phyloP scores from a whole-genome alignment of 2,888 invertebrate species.

The Zonitis immaculata region DNA sequence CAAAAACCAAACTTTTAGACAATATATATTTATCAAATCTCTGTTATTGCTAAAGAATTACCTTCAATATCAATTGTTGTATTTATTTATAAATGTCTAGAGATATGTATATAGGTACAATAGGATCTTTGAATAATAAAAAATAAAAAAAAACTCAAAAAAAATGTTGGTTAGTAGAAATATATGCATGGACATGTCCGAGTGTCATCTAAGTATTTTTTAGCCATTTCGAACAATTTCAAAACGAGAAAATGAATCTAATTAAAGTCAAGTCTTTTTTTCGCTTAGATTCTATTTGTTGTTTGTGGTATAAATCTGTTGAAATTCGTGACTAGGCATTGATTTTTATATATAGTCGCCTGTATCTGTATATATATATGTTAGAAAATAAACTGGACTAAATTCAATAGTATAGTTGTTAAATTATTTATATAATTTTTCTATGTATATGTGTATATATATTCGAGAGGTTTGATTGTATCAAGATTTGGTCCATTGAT shows the following conservation, averaged over 20 bases:
- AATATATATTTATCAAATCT: conserved; percentile 11
- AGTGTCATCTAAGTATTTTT: conserved; percentile 18
- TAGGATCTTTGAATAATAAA: conserved; percentile 6
- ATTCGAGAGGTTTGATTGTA: conserved; percentile 1
- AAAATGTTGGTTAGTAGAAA: conserved; percentile 5
- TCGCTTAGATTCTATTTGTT: background rate
- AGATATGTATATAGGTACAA: no score
- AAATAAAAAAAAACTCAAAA: no score
- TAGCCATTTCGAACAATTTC: conserved; percentile 18
- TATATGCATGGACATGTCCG: conserved; percentile 18
- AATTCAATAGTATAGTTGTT: background rate
- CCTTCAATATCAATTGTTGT: no score
- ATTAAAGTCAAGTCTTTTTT: conserved; percentile 14
- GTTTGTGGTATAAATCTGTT: conserved; percentile 9
- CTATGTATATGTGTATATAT: no score
- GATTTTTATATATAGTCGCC: conserved; percentile 9
- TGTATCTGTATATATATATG: no score
- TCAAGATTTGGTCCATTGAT: conserved; percentile 34
- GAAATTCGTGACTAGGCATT: conserved; percentile 17
- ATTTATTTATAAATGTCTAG: no score
- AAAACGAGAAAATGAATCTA: conserved; percentile 16
- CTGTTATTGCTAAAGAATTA: background rate
- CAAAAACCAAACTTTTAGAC: conserved; percentile 27
- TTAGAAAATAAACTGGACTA: conserved; percentile 2
- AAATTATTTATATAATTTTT: conserved; percentile 9